Percentiles rank a stretch among this genome's conserved stretches.
Conservation (phyloP, 92 coral and sea anemone genomes). For the Galaxea fascicularis region DNA sequence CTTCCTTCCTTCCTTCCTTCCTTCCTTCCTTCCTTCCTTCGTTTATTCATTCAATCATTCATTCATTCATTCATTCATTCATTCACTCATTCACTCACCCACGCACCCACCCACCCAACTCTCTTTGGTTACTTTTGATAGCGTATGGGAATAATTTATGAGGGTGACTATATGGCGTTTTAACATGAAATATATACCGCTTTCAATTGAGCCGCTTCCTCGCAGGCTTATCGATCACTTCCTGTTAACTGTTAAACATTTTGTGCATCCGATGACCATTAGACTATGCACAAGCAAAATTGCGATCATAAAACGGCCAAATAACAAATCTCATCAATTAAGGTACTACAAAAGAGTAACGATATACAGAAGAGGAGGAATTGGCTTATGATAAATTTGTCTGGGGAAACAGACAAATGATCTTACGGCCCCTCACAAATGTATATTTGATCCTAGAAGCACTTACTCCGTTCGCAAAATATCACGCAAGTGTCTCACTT, state of each 20-base stretch:
- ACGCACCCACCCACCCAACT: not conserved
- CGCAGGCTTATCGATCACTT: not conserved
- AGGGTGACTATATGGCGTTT: not conserved
- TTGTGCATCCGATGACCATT: not conserved
- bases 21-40: too few relatives aligned
- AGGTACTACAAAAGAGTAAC: not conserved
- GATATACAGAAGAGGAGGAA: not conserved
- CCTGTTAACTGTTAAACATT: not conserved
- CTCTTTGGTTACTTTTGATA: too few relatives aligned
- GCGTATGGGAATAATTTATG: not conserved
- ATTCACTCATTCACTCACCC: too few relatives aligned
- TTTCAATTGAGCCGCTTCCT: not conserved
- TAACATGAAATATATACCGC: not conserved
- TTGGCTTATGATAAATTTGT: not conserved
- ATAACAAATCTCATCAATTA: not conserved
- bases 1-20: too few relatives aligned
- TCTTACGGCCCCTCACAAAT: not conserved
- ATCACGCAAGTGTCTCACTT: too few relatives aligned
- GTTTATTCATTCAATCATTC: too few relatives aligned
- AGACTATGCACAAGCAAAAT: not conserved
- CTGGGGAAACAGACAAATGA: not conserved
- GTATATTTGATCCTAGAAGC: not conserved
- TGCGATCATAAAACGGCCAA: not conserved
- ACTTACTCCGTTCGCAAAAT: not conserved
- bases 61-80: too few relatives aligned